Evolutionary conservation across 2,888 invertebrate species (phyloP), one percentile per base, ranked within the genome.

Genomic region (Campoplex capitator): DNA sequence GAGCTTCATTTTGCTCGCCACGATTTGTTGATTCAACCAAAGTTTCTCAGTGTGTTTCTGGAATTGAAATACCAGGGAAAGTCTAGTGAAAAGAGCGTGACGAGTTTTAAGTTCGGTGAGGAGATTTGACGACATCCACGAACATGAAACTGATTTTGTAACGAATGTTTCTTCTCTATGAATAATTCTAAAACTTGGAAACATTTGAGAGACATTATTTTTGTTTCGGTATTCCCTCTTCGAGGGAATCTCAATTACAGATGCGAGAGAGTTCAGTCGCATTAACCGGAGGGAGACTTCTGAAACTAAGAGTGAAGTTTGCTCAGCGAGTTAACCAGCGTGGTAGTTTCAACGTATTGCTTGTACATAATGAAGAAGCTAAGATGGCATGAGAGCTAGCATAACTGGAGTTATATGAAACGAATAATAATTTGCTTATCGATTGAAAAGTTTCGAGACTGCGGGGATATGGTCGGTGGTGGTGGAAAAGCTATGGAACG

Each of bases 351-450:
- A 56, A 54, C 35, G 54, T 65, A 35, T 62, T 0, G 28, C 35
- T 74, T 74, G 51, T 75, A 75, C 58, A 76, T 80, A 80, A 84
- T 81, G 62, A n/a, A 74, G 45, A 84, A 84, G 80, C 54, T 71
- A 51, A n/a, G 51, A 42, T 1, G 68, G 32, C 16, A 62, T 18
- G 65, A 65, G 42, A 82, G 58, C 23, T 6, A 38, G 38, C 32
- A 35, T 51, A 80, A 65, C 65, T 67, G 42, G 73, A 74, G 71
- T 58, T 35, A 51, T 32, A 28, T 48, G 76, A 38, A 65, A 73
- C 51, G 74, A 35, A 65, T 74, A 84, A 84, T 84, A 84, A 84
- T 84, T 80, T 80, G 62, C 75, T 70, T 71, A 84, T 84, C 84
- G 84, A 84, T 84, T 80, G 80, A 58, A 9, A n/a, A 28, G 62